phyloP scores from a whole-genome alignment of 2,888 invertebrate species.

The Chloroclystis v-ata region DNA sequence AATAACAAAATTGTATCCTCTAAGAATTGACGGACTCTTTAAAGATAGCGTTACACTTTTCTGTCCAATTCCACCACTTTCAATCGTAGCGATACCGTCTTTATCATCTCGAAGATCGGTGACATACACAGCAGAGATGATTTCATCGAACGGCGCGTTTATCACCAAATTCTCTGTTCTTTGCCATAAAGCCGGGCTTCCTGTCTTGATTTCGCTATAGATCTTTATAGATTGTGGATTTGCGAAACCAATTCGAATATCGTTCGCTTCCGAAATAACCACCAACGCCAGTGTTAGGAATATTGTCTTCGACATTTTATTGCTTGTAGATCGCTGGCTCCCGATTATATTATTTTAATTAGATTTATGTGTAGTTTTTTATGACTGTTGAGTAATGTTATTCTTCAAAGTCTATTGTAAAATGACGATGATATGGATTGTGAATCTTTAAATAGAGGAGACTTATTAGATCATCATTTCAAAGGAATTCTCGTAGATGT shows the following conservation, averaged over 20 bases:
- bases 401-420: background rate
- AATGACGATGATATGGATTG: conserved; percentile 8
- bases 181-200: conserved; percentile 58
- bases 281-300: conserved; percentile 13
- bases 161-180: conserved; percentile 54
- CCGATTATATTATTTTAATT: too few species aligned
- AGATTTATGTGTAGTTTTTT: background rate
- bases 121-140: conserved; percentile 58
- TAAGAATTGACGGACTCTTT: conserved; percentile 52
- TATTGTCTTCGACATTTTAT: conserved; percentile 21
- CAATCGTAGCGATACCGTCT: conserved; percentile 52
- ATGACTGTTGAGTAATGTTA: background rate
- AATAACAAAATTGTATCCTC: conserved; percentile 61
- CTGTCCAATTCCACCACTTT: conserved; percentile 56
- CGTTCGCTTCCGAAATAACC: conserved; percentile 21
- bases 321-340: too few species aligned
- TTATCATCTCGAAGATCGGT: conserved; percentile 55
- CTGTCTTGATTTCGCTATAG: conserved; percentile 55
- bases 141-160: conserved; percentile 47
- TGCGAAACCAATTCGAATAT: conserved; percentile 18
- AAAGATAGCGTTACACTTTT: conserved; percentile 53
- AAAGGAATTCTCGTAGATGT: conserved; percentile 14
- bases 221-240: conserved; percentile 44
- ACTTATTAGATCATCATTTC: conserved; percentile 21
- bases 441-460: conserved; percentile 17